Percentiles rank a stretch among this genome's conserved stretches.
These are phyloP conservation scores for Octonoba sinensis DNA, from an alignment of 2,888 invertebrate genomes.

Conservation along the genomic window DNA sequence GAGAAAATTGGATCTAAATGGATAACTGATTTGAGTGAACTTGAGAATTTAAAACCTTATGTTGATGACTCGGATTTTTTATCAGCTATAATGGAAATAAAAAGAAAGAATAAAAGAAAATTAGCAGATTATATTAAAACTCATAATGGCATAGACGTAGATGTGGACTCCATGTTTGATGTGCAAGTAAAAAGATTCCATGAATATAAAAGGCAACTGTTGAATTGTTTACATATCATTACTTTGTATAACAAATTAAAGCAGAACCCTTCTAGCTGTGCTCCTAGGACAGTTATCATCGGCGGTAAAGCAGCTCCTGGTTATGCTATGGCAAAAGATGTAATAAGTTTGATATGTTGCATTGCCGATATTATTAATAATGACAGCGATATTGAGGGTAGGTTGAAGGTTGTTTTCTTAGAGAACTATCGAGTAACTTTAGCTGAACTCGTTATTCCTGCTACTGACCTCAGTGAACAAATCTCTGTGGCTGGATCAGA, in stretches of 20 bases:
- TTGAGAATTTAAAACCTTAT: constrained; percentile 85
- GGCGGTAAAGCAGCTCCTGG: constrained; percentile 97
- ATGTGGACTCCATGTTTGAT: constrained; percentile 96
- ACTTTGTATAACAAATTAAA: constrained; percentile 98
- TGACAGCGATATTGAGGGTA: constrained; percentile 98
- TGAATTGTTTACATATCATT: constrained; percentile 96
- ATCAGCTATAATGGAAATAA: constrained; percentile 91
- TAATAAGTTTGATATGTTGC: constrained; percentile 94
- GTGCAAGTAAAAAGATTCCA: constrained; percentile 99
- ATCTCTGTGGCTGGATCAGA: constrained; percentile 99
- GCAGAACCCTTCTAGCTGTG: constrained; percentile 87
- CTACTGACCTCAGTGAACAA: constrained; percentile 98
- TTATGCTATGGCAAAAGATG: constrained; percentile 97
- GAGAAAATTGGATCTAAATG: constrained; percentile 98
- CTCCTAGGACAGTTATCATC: constrained; percentile 96
- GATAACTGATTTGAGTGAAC: constrained; percentile 91
- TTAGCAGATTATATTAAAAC: constrained; percentile 87
- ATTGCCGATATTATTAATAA: constrained; percentile 95
- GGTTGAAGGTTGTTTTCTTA: constrained; percentile 87
- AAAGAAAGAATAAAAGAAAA: constrained; percentile 92
- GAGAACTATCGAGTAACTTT: constrained; percentile 99
- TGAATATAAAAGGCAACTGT: constrained; percentile 97
- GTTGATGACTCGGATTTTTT: constrained; percentile 91
- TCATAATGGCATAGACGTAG: constrained; percentile 89
- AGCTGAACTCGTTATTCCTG: constrained; percentile 98